Evolutionary conservation across 2,888 invertebrate species (phyloP).

Genomic region (Drosophila pseudotalamancana): DNA sequence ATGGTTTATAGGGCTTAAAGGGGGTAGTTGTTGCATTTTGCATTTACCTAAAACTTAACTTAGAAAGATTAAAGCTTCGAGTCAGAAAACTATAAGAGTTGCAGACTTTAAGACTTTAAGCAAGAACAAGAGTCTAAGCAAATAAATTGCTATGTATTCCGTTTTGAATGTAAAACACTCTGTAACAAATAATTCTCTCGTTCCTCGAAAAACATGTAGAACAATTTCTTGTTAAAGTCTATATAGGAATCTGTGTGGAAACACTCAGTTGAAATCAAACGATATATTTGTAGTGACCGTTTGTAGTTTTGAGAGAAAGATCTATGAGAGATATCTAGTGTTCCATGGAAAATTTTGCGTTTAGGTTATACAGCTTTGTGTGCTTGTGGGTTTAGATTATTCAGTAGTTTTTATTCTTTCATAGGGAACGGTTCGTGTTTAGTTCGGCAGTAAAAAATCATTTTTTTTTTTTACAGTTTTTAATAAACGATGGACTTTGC

Average conservation of each 20-base stretch:
- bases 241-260: no score
- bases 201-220: no score
- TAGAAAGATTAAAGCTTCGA: no score
- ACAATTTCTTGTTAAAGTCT: no score
- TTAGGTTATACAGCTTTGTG: background rate
- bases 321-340: slow-evolving; percentile 4
- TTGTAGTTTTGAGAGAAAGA: background rate
- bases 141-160: no score
- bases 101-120: no score
- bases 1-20: background rate
- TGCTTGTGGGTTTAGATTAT: background rate
- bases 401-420: slow-evolving; percentile 58
- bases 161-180: no score
- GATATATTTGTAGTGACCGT: background rate
- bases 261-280: background rate
- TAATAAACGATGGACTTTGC: slow-evolving; percentile 56
- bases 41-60: background rate
- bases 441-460: slow-evolving; percentile 45
- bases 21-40: background rate
- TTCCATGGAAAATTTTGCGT: background rate
- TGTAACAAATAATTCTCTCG: no score
- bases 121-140: no score
- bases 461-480: slow-evolving; percentile 47
- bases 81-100: no score
- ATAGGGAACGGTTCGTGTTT: slow-evolving; percentile 65